A percentile compares a stretch with the other conserved stretches of the same genome.
Conservation (phyloP, 2,797 vertebrate genomes). For the Mormyrops attenuatus region DNA sequence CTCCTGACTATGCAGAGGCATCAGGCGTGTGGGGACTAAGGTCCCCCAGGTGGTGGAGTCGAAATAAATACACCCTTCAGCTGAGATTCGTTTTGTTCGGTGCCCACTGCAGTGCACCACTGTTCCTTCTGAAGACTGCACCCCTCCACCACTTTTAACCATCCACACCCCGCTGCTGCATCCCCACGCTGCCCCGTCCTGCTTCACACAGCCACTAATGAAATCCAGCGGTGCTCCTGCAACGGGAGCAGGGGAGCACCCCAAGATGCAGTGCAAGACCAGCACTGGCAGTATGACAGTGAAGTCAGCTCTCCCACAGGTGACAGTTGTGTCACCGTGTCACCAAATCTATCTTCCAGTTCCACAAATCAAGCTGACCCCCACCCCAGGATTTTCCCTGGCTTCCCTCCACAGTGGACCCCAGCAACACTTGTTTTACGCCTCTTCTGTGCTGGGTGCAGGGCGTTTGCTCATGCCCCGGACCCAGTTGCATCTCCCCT, state of each 20-base stretch:
- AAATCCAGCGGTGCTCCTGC: slow-evolving; percentile 41
- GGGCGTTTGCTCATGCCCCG: slow-evolving; percentile 59
- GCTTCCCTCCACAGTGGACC: slow-evolving; percentile 29
- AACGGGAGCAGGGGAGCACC: neutral
- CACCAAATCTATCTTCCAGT: neutral
- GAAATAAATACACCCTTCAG: slow-evolving; percentile 62
- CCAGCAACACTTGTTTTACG: slow-evolving; percentile 84
- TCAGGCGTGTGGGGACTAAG: neutral
- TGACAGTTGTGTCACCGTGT: neutral
- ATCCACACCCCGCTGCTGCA: neutral
- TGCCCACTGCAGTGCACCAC: slow-evolving; percentile 15
- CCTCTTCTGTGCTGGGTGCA: slow-evolving; percentile 60
- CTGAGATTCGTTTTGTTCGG: neutral
- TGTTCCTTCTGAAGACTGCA: slow-evolving; percentile 32
- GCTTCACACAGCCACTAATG: slow-evolving; percentile 28
- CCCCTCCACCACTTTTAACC: neutral
- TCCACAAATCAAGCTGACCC: neutral
- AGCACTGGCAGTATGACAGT: neutral
- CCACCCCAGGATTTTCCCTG: neutral
- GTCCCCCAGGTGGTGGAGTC: slow-evolving; percentile 47
- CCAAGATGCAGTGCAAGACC: neutral
- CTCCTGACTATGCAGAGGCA: neutral
- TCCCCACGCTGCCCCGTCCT: neutral
- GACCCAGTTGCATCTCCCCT: slow-evolving; percentile 64
- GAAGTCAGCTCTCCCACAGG: neutral